Evolutionary conservation across 2,113 vertebrate species (phyloP).

Genomic region (Ophiodon elongatus): DNA sequence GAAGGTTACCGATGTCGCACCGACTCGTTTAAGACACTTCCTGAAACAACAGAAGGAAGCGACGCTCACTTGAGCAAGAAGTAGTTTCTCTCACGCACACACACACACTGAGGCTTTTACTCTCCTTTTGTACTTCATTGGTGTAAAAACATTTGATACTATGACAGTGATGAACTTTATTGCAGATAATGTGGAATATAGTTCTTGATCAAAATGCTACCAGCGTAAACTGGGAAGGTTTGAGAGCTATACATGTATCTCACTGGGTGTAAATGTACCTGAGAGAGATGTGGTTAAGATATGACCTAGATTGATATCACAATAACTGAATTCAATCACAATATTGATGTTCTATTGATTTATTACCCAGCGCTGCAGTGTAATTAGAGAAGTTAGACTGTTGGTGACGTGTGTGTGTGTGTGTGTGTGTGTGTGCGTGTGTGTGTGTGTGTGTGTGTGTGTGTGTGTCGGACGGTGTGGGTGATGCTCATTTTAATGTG

Average conservation of each 20-base stretch:
- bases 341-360: background rate
- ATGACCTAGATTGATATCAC: background rate
- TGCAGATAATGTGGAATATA: background rate
- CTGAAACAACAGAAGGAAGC: conserved; percentile 49
- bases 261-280: too few relatives aligned
- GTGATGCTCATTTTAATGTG: conserved; percentile 80
- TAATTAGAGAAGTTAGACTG: background rate
- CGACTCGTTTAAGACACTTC: conserved; percentile 27
- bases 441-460: conserved; percentile 23
- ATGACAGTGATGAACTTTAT: too few relatives aligned
- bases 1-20: background rate
- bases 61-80: conserved; percentile 11
- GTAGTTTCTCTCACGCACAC: background rate
- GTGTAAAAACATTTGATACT: background rate
- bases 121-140: background rate
- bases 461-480: background rate
- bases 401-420: background rate
- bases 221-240: background rate
- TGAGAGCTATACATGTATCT: too few relatives aligned
- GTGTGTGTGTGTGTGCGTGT: too few relatives aligned
- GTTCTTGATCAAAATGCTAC: background rate
- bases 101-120: background rate
- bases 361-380: background rate
- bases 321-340: background rate
- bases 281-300: background rate